phyloP scores from a whole-genome alignment of 2,797 vertebrate species.

The Clarias pachynema region DNA sequence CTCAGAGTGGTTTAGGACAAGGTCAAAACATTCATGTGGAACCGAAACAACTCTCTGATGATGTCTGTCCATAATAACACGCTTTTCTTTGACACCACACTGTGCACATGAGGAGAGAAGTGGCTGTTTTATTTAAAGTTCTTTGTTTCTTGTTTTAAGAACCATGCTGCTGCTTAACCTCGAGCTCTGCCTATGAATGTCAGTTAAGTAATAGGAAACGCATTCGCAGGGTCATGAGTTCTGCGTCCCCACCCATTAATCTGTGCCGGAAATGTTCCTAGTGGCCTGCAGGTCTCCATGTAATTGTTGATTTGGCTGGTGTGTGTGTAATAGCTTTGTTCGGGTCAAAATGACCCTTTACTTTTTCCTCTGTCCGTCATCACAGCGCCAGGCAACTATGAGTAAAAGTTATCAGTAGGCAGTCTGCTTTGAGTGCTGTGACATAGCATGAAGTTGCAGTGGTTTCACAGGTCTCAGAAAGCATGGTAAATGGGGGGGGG shows the following conservation, averaged over 20 bases:
- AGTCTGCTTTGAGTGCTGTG: neutral
- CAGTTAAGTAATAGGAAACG: slow-evolving; percentile 40
- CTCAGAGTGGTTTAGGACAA: slow-evolving; percentile 9
- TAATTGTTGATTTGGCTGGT: slow-evolving; percentile 4
- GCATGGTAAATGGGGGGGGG: neutral
- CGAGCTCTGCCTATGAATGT: slow-evolving; percentile 18
- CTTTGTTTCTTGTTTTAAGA: slow-evolving; percentile 16
- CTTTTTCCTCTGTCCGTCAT: neutral
- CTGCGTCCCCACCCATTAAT: slow-evolving; percentile 26
- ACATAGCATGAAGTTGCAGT: neutral
- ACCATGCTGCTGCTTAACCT: slow-evolving; percentile 14
- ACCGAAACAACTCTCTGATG: slow-evolving; percentile 13
- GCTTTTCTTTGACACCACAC: slow-evolving; percentile 5
- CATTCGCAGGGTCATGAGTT: slow-evolving; percentile 28
- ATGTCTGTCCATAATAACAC: slow-evolving; percentile 26
- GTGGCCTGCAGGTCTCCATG: neutral
- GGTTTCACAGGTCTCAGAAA: neutral
- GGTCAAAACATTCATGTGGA: slow-evolving; percentile 21
- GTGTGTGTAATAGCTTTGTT: neutral
- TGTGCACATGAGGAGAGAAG: slow-evolving; percentile 22
- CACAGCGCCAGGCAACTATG: neutral
- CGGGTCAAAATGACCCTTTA: neutral
- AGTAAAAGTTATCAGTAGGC: neutral
- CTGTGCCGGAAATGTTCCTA: neutral
- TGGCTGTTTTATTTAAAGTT: slow-evolving; percentile 17